A percentile compares a stretch with the other conserved stretches of the same genome.
These are phyloP conservation scores for Porites evermanni DNA, from an alignment of 92 coral and sea anemone species.

Conservation along the genomic window DNA sequence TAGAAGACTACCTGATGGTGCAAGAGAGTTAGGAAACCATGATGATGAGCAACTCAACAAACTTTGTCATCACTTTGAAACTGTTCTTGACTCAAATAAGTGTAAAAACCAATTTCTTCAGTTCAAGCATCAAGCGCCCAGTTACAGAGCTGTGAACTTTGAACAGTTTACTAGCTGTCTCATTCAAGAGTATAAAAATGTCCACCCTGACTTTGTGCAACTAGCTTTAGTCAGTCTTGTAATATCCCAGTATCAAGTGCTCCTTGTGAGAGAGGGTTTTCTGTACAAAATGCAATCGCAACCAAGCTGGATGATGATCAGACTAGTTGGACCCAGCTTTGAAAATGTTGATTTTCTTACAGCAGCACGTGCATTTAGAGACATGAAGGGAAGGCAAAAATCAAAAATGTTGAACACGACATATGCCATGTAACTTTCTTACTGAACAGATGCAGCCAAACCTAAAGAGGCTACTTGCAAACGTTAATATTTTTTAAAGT, in stretches of 20 bases:
- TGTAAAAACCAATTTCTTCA: slow-evolving; percentile 29
- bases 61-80: not conserved
- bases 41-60: not conserved
- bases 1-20: slow-evolving; percentile 29
- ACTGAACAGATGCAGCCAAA: not conserved
- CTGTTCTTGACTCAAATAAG: not conserved
- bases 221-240: slow-evolving; percentile 18
- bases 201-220: slow-evolving; percentile 26
- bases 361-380: slow-evolving; percentile 25
- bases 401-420: not conserved
- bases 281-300: slow-evolving; percentile 24
- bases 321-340: slow-evolving; percentile 30
- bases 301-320: slow-evolving; percentile 34
- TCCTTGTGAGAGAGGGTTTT: slow-evolving; percentile 48
- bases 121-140: slow-evolving; percentile 28
- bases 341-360: slow-evolving; percentile 34
- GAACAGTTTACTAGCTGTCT: slow-evolving; percentile 25
- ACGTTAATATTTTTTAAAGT: not conserved
- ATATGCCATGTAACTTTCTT: not conserved
- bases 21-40: not conserved
- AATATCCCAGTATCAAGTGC: slow-evolving; percentile 35
- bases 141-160: slow-evolving; percentile 36
- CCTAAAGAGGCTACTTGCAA: not conserved
- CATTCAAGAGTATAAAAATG: slow-evolving; percentile 20
- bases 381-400: slow-evolving; percentile 35